phyloP scores from a whole-genome alignment of 2,888 invertebrate species.

The Agonopterix arenella region DNA sequence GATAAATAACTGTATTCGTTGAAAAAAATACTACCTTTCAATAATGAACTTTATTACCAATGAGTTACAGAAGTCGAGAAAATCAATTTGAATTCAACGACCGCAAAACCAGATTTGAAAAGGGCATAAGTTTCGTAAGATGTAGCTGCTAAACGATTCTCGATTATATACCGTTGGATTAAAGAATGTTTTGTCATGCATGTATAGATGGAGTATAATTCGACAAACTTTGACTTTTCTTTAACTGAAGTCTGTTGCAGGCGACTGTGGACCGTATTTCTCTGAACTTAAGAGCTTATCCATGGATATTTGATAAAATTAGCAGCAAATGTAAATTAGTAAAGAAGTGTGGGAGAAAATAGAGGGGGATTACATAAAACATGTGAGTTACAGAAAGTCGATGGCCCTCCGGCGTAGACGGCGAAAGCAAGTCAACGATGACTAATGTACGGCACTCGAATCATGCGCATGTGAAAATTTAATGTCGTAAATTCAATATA shows the following conservation, averaged over 20 bases:
- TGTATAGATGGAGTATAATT: too few relatives aligned
- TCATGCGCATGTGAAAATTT: too few relatives aligned
- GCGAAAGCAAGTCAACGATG: slow-evolving; percentile 50
- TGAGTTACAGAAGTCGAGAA: slow-evolving; percentile 11
- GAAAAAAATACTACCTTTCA: slow-evolving; percentile 1
- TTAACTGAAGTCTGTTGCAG: too few relatives aligned
- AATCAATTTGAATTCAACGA: slow-evolving; percentile 7
- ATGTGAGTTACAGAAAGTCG: slow-evolving; percentile 50
- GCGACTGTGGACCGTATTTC: too few relatives aligned
- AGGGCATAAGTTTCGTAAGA: slow-evolving; percentile 32
- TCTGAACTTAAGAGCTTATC: too few relatives aligned
- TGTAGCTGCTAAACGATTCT: background rate
- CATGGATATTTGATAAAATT: too few relatives aligned
- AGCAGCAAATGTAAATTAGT: background rate
- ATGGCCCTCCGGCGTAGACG: slow-evolving; percentile 49
- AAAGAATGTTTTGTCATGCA: background rate
- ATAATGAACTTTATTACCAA: slow-evolving; percentile 20
- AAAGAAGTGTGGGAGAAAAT: slow-evolving; percentile 23
- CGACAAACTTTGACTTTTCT: too few relatives aligned
- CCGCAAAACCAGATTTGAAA: slow-evolving; percentile 26
- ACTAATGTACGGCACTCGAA: slow-evolving; percentile 31
- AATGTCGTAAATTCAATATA: too few relatives aligned
- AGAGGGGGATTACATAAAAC: slow-evolving; percentile 63
- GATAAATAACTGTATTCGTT: slow-evolving; percentile 17
- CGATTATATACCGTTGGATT: background rate